Base-by-base conservation (phyloP, 2,888 invertebrate genomes). In the Notodonta dromedarius region DNA sequence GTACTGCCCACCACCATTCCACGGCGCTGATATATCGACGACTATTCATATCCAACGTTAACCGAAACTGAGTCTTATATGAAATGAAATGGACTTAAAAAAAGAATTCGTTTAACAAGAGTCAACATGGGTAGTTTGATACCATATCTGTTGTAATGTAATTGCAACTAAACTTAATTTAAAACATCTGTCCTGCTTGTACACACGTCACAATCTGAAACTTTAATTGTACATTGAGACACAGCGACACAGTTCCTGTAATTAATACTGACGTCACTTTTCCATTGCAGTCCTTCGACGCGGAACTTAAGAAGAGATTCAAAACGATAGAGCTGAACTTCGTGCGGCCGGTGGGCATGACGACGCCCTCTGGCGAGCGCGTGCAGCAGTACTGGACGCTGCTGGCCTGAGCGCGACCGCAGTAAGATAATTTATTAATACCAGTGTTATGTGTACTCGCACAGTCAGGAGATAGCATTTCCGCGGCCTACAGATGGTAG, bases 321-420 rank as follows among this genome's bases (percentile, higher is more conserved):
- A 96, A 96, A 82, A 95, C 96, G 39, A 96, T 96, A 68, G 96
- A 96, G 73, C 86, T 97, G 79, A 96, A 96, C 62, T 97, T 97
- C 85, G 96, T 97, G 72, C 94, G 96, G 65, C 97, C 97, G 0
- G 94, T 94, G 61, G 94, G 95, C 66, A 91, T 95, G 87, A 88
- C 93, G 32, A 78, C 96, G 73, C 92, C 94, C 0, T 94, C 94
- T 68, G 95, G 94, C 39, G 96, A 97, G 69, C 94, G 95, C 71
- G 84, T 97, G 66, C 84, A 94, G 72, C 95, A 96, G 78, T 96
- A 96, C 90, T 97, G 96, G 96, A 85, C 91, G 58, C 80, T 91
- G 44, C 85, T 86, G 82, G 91, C 89, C 71, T 91, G 86, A 89
- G 69, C 65, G 9, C 2, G 57, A 24, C 57, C 32, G 9, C 55